A percentile compares a stretch with the other conserved stretches of the same genome.
Evolutionary conservation across 2,797 vertebrate genomes (phyloP).

Genomic region (Cottoperca gobio): DNA sequence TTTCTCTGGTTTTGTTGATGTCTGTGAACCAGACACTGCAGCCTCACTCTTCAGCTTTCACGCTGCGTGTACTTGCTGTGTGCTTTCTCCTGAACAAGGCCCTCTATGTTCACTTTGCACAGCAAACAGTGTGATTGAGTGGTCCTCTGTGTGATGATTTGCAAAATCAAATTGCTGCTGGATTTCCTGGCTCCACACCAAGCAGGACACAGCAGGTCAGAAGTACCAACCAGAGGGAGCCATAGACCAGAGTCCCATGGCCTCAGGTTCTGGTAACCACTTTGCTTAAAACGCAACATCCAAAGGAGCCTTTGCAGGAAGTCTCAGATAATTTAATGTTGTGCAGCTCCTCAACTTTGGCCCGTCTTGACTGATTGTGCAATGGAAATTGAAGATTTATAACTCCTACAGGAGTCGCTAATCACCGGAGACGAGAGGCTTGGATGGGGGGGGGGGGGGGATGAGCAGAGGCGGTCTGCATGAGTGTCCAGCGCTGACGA

Average conservation of each 20-base stretch:
- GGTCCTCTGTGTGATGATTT: constrained; percentile 80
- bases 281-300: constrained; percentile 67
- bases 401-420: constrained; percentile 84
- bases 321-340: constrained; percentile 87
- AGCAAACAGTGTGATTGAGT: constrained; percentile 65
- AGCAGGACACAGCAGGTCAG: constrained; percentile 65
- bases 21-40: constrained; percentile 7
- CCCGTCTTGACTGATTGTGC: constrained; percentile 83
- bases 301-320: constrained; percentile 81
- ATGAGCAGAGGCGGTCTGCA: constrained; percentile 66
- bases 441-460: constrained; percentile 36
- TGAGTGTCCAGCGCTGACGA: constrained; percentile 66
- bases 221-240: constrained; percentile 77
- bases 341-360: constrained; percentile 78
- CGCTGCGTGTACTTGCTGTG: neutral
- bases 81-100: constrained; percentile 63
- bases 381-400: constrained; percentile 87
- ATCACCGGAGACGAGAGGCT: constrained; percentile 81
- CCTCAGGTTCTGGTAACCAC: constrained; percentile 76
- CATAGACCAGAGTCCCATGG: constrained; percentile 52
- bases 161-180: constrained; percentile 77
- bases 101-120: constrained; percentile 56
- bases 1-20: constrained; percentile 11
- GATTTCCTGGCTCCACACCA: constrained; percentile 76
- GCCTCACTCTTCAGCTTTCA: constrained; percentile 10